Percentiles rank a stretch among this genome's conserved stretches.
phyloP scores from a whole-genome alignment of 2,888 invertebrate genomes.

The Polymixis lichenea region DNA sequence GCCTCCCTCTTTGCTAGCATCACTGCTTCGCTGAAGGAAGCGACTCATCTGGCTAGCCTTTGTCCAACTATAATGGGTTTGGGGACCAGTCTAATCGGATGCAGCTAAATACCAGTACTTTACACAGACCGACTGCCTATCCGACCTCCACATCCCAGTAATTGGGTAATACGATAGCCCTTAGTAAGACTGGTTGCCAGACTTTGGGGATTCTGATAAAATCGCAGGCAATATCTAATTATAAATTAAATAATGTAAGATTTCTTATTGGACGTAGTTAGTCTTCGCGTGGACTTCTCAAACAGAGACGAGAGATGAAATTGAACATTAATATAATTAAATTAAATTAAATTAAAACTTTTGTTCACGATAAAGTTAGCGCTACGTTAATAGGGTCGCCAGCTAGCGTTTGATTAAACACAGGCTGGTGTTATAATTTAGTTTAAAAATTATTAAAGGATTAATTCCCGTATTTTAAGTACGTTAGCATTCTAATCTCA shows the following conservation, averaged over 20 bases:
- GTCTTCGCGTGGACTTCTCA: constrained; percentile 23
- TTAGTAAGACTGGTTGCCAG: too few species aligned
- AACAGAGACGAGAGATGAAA: constrained; percentile 31
- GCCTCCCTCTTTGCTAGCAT: too few species aligned
- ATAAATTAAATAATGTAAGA: constrained; percentile 7
- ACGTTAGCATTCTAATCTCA: too few species aligned
- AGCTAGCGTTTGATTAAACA: constrained; percentile 33
- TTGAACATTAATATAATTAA: constrained; percentile 60
- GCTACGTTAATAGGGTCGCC: constrained; percentile 43
- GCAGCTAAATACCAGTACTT: too few species aligned
- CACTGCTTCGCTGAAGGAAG: too few species aligned
- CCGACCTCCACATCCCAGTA: too few species aligned
- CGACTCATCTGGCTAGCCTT: too few species aligned
- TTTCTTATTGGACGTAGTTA: background rate
- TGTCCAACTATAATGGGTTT: too few species aligned
- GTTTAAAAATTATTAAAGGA: background rate
- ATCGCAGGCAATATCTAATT: background rate
- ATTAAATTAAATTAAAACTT: constrained; percentile 63
- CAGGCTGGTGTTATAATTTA: constrained; percentile 21
- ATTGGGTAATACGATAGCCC: too few species aligned
- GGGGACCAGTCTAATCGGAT: too few species aligned
- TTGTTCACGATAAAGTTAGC: constrained; percentile 46
- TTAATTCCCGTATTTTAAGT: too few species aligned
- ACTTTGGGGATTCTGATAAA: background rate
- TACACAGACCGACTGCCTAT: too few species aligned